These are phyloP conservation scores for Leptestheria dahalacensis DNA, from an alignment of 1,140 invertebrate genomes.

Conservation along the genomic window DNA sequence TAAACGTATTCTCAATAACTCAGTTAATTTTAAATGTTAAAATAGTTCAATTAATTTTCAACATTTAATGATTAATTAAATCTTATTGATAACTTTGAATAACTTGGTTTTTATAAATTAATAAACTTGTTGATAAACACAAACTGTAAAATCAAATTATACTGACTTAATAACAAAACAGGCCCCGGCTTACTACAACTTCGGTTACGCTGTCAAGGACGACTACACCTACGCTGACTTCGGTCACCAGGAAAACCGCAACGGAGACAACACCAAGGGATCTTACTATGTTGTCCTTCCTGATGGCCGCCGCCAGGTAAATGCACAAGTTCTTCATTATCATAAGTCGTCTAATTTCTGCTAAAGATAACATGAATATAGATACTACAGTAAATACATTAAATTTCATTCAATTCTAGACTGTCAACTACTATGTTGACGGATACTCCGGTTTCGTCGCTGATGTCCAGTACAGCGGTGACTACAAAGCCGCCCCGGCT, in stretches of 20 bases:
- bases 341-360: too few species aligned
- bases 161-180: neutral
- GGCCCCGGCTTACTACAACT: slow-evolving; percentile 17
- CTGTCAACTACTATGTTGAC: slow-evolving; percentile 19
- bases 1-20: neutral
- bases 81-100: neutral
- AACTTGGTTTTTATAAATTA: neutral
- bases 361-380: too few species aligned
- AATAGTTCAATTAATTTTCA: neutral
- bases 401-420: slow-evolving; percentile 15
- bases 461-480: slow-evolving; percentile 11
- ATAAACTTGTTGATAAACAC: too few species aligned
- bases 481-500: neutral
- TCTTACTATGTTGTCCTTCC: slow-evolving; percentile 19
- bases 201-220: slow-evolving; percentile 19
- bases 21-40: neutral
- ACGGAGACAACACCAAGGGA: slow-evolving; percentile 19
- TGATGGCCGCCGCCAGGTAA: slow-evolving; percentile 18
- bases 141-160: neutral
- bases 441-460: slow-evolving; percentile 15
- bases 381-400: too few species aligned
- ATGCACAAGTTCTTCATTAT: neutral
- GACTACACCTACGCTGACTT: slow-evolving; percentile 19
- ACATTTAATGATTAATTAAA: neutral
- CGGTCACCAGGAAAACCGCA: slow-evolving; percentile 18